These are phyloP conservation scores for Griposia aprilina DNA, from an alignment of 2,888 invertebrate genomes.

Conservation along the genomic window DNA sequence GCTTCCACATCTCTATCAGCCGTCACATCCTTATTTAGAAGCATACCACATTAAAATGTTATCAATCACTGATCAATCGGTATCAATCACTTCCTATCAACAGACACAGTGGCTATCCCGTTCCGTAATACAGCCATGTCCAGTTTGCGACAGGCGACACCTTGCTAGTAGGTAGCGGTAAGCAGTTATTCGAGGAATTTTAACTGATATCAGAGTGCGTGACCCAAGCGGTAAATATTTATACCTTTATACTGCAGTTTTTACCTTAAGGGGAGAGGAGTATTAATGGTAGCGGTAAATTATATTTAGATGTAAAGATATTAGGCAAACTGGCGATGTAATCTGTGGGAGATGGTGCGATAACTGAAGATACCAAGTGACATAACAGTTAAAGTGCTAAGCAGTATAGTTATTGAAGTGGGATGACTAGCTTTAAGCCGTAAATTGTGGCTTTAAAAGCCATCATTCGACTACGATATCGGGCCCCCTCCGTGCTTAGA, in stretches of 20 bases:
- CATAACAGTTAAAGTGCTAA: conserved; percentile 16
- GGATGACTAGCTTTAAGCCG: neutral
- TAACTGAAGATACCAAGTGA: conserved; percentile 10
- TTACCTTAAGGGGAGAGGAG: conserved; percentile 29
- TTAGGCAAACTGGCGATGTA: conserved; percentile 3
- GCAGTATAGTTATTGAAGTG: conserved; percentile 1
- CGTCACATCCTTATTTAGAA: neutral
- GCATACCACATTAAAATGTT: neutral
- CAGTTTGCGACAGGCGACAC: conserved; percentile 58
- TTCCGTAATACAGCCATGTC: conserved; percentile 63
- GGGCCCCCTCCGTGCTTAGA: no score
- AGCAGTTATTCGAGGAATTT: conserved; percentile 67
- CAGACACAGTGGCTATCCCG: conserved; percentile 37
- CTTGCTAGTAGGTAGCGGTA: conserved; percentile 57
- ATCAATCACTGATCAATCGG: conserved; percentile 8
- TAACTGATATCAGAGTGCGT: conserved; percentile 67
- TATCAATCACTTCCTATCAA: conserved; percentile 41
- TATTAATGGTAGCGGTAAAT: conserved; percentile 48
- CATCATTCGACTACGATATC: neutral
- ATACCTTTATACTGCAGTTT: conserved; percentile 29
- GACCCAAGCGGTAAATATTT: conserved; percentile 55
- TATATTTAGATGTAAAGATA: conserved; percentile 39
- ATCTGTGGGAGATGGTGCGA: conserved; percentile 22
- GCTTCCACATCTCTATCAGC: no score
- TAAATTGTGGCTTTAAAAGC: neutral